These are phyloP conservation scores for Meiosimyza platycephala DNA, from an alignment of 2,888 invertebrate genomes.

Conservation along the genomic window DNA sequence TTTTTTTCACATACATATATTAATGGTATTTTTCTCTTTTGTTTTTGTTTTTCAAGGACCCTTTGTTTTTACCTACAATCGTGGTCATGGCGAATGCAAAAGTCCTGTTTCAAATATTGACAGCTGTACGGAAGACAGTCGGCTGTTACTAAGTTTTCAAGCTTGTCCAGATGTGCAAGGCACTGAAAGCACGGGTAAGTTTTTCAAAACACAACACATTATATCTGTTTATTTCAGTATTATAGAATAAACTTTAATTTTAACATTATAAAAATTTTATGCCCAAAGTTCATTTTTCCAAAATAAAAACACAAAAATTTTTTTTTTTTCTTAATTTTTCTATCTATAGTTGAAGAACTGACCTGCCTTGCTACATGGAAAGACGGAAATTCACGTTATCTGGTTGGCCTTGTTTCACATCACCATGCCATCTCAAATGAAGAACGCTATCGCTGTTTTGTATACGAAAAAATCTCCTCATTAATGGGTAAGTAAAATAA, in stretches of 20 bases:
- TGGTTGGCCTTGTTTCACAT: conserved; percentile 90
- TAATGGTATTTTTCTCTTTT: conserved; percentile 11
- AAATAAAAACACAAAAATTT: too few relatives aligned
- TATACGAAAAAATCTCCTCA: conserved; percentile 85
- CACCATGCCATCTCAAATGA: conserved; percentile 91
- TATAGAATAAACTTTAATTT: neutral
- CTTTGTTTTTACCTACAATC: conserved; percentile 92
- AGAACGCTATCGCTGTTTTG: conserved; percentile 94
- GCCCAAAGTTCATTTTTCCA: too few relatives aligned
- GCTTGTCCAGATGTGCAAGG: conserved; percentile 93
- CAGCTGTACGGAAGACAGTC: conserved; percentile 92
- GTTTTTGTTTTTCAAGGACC: conserved; percentile 74
- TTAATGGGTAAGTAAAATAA: conserved; percentile 67
- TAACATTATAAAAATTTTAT: too few relatives aligned
- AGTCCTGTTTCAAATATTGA: conserved; percentile 92
- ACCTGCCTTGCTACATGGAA: conserved; percentile 94
- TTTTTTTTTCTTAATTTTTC: neutral
- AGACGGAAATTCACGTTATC: conserved; percentile 90
- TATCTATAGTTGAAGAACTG: conserved; percentile 83
- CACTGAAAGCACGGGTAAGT: conserved; percentile 88
- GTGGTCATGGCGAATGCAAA: conserved; percentile 90
- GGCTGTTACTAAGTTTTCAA: conserved; percentile 90
- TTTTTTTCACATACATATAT: neutral
- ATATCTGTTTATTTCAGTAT: neutral
- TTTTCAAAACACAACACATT: neutral